phyloP scores from a whole-genome alignment of 2,113 vertebrate genomes.

The Cochlearius cochlearius region DNA sequence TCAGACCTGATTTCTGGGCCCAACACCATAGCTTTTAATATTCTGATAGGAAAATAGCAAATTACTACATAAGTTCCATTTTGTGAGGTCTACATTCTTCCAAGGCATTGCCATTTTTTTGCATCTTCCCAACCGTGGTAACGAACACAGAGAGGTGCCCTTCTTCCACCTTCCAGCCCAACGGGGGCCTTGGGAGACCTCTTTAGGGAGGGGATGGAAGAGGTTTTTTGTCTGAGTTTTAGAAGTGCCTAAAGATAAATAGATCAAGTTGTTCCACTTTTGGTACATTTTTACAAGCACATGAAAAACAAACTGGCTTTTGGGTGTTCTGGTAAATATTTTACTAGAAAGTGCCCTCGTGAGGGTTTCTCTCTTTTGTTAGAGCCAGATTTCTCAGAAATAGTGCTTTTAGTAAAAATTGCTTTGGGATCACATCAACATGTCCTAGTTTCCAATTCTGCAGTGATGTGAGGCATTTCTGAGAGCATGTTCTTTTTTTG shows the following conservation, averaged over 20 bases:
- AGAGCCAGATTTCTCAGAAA: background rate
- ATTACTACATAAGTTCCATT: background rate
- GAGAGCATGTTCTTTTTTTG: background rate
- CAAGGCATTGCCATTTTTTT: background rate
- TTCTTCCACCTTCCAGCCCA: background rate
- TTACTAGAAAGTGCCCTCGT: background rate
- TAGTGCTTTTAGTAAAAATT: background rate
- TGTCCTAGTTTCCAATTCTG: constrained; percentile 2
- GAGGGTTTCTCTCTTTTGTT: background rate
- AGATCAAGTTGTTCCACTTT: background rate
- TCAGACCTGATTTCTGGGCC: background rate
- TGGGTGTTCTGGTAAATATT: constrained; percentile 49
- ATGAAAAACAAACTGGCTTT: background rate
- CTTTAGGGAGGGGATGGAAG: background rate
- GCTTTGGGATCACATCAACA: background rate
- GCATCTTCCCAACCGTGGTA: background rate
- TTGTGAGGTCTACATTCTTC: background rate
- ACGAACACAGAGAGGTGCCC: background rate
- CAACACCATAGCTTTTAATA: background rate
- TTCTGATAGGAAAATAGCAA: background rate
- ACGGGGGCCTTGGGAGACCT: fast-evolving
- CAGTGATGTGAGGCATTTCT: background rate
- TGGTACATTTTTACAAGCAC: background rate
- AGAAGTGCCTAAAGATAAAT: background rate
- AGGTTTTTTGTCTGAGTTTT: background rate